Evolutionary conservation across 2,113 vertebrate genomes (phyloP).

Genomic region (Ammodytes dubius): DNA sequence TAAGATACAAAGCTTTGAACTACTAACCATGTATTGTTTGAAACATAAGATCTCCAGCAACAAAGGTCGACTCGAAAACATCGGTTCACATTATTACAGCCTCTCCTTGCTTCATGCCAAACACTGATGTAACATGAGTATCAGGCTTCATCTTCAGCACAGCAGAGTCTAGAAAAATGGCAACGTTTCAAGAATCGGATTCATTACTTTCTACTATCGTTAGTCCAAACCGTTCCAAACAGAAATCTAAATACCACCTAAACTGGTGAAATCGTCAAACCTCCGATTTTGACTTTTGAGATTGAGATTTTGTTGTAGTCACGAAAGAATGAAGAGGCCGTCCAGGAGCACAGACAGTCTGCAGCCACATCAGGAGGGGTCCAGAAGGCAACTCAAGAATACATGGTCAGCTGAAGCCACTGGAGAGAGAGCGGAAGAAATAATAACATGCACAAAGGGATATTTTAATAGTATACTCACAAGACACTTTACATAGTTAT

Average conservation of each 20-base stretch:
- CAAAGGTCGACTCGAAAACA: not conserved
- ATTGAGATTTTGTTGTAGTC: not conserved
- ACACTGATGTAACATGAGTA: not conserved
- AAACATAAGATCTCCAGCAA: not conserved
- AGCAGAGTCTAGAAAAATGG: not conserved
- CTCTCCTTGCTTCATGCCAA: not conserved
- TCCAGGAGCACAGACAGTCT: not conserved
- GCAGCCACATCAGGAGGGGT: not conserved
- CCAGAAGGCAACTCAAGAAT: constrained; percentile 82
- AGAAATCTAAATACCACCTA: not conserved
- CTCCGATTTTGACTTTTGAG: not conserved
- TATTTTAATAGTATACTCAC: not conserved
- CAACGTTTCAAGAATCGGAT: not conserved
- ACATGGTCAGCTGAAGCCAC: constrained; percentile 99
- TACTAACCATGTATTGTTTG: not conserved
- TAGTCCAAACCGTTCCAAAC: no score
- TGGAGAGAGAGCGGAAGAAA: constrained; percentile 62
- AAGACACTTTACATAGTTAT: not conserved
- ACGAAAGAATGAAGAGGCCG: not conserved
- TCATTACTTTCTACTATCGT: not conserved
- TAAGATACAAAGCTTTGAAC: not conserved
- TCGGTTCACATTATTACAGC: not conserved
- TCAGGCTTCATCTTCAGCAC: not conserved
- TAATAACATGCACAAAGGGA: not conserved
- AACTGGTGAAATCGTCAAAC: not conserved